Percentiles rank a stretch among this genome's conserved stretches.
phyloP scores from a whole-genome alignment of 2,797 vertebrate genomes.

The Adrianichthys oophorus region DNA sequence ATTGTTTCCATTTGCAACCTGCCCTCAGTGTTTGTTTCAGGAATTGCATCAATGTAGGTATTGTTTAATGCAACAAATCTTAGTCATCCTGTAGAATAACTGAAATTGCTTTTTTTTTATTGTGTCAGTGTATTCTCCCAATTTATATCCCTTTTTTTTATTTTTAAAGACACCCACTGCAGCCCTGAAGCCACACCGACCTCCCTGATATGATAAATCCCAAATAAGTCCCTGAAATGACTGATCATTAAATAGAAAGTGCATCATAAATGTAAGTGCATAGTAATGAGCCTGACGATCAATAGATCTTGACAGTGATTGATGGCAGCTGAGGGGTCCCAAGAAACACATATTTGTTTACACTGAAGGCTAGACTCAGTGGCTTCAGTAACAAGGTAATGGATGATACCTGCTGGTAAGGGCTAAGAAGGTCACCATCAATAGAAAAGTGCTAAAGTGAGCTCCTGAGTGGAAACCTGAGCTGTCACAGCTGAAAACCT shows the following conservation, averaged over 20 bases:
- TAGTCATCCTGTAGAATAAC: no score
- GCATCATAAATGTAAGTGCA: not conserved
- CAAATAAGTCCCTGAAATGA: not conserved
- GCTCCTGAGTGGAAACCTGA: not conserved
- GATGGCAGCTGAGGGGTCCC: not conserved
- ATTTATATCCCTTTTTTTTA: no score
- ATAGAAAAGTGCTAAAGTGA: not conserved
- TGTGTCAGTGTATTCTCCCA: no score
- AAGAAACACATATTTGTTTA: not conserved
- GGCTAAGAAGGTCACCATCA: not conserved
- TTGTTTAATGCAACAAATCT: no score
- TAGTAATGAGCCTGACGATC: not conserved
- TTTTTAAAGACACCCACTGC: not conserved
- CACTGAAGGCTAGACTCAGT: not conserved
- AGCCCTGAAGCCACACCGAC: not conserved
- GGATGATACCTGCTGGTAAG: not conserved
- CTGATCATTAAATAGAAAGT: not conserved
- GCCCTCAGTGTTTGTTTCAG: no score
- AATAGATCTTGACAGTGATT: not conserved
- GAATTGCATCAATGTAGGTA: no score
- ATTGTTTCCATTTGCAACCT: no score
- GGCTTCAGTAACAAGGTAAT: not conserved
- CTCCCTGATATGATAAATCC: not conserved
- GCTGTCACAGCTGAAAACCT: not conserved
- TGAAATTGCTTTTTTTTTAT: no score